Conservation (phyloP, 2,797 vertebrate genomes). For the Coccyzus lansbergi region DNA sequence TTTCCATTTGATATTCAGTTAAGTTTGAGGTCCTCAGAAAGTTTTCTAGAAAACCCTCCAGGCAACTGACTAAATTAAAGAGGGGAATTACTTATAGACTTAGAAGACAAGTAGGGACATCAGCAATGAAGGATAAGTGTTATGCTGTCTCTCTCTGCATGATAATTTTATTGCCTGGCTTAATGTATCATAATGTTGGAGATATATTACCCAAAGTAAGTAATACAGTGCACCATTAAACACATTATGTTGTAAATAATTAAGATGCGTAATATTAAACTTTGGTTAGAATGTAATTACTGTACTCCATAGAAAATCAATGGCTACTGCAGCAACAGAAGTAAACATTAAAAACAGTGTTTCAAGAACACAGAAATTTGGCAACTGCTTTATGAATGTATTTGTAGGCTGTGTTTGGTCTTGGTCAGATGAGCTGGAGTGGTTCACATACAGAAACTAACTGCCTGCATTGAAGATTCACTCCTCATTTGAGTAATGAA, state of each 20-base stretch:
- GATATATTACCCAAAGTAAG: slow-evolving; percentile 34
- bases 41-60: slow-evolving; percentile 37
- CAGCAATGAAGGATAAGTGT: slow-evolving; percentile 40
- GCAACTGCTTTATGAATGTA: not conserved
- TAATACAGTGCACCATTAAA: slow-evolving; percentile 21
- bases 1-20: not conserved
- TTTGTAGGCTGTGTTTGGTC: not conserved
- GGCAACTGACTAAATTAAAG: slow-evolving; percentile 36
- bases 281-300: slow-evolving; percentile 41
- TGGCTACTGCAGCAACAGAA: not conserved
- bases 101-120: slow-evolving; percentile 25
- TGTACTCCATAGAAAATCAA: slow-evolving; percentile 16
- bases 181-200: slow-evolving; percentile 22
- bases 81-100: slow-evolving; percentile 1
- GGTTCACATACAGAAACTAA: not conserved
- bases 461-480: not conserved
- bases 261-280: slow-evolving; percentile 25
- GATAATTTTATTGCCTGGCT: slow-evolving; percentile 45
- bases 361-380: not conserved
- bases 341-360: not conserved
- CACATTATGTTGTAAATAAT: slow-evolving; percentile 55
- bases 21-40: slow-evolving; percentile 19
- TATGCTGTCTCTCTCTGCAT: slow-evolving; percentile 39
- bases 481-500: not conserved
- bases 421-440: not conserved